Conservation (phyloP, 2,113 vertebrate genomes). For the Tenrec ecaudatus region DNA sequence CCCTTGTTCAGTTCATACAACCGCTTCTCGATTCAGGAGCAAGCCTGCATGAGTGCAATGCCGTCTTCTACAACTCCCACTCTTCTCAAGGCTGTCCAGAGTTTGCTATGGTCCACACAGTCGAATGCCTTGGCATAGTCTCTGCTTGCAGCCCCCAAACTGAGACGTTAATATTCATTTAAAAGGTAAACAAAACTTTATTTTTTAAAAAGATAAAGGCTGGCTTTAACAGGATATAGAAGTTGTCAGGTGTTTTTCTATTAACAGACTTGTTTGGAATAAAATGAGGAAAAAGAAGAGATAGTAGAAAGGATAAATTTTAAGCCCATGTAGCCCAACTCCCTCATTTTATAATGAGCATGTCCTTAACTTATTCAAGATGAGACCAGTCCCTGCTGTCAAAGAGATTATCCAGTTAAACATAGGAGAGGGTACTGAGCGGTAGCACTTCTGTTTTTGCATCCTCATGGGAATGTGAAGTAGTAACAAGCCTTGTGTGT, state of each 20-base stretch:
- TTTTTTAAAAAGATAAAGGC: constrained; percentile 33
- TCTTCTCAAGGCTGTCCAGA: too few relatives aligned
- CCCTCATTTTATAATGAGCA: not conserved
- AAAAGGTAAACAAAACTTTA: constrained; percentile 6
- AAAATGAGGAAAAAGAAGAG: not conserved
- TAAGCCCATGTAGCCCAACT: not conserved
- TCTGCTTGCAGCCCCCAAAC: too few relatives aligned
- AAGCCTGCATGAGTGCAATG: too few relatives aligned
- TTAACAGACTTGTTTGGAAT: not conserved
- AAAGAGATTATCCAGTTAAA: not conserved
- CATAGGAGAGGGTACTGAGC: not conserved
- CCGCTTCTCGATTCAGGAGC: too few relatives aligned
- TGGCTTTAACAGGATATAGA: not conserved
- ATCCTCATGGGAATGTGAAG: rapidly evolving
- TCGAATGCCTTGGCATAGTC: too few relatives aligned
- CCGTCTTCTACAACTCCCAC: too few relatives aligned
- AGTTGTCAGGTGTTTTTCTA: not conserved
- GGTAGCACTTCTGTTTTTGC: too few relatives aligned
- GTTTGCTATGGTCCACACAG: too few relatives aligned
- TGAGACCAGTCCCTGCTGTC: not conserved
- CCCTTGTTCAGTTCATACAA: too few relatives aligned
- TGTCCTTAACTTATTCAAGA: not conserved
- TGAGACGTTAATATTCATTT: not conserved
- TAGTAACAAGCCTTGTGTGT: not conserved
- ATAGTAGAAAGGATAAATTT: not conserved